These are phyloP conservation scores for Melikaiella ostensackeni DNA, from an alignment of 2,888 invertebrate species.

Conservation along the genomic window DNA sequence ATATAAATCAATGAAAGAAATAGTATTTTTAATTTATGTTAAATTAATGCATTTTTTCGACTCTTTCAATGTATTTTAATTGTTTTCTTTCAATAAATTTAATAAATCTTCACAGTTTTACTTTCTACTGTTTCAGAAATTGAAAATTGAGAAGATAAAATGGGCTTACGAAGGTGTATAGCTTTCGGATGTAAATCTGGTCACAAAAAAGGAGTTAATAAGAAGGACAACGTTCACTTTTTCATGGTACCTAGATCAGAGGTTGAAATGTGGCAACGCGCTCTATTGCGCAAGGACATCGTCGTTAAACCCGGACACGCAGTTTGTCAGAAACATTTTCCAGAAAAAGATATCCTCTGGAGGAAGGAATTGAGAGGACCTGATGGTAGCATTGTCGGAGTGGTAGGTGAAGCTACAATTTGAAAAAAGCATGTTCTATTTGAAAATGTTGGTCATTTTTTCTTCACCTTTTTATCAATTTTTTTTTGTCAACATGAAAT, in stretches of 20 bases:
- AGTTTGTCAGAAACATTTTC: constrained; percentile 48
- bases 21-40: too few relatives aligned
- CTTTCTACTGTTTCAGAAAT: background rate
- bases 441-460: too few relatives aligned
- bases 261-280: constrained; percentile 42
- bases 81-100: background rate
- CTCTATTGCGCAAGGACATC: constrained; percentile 33
- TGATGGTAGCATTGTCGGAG: constrained; percentile 40
- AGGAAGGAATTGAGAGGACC: constrained; percentile 33
- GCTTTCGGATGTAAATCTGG: constrained; percentile 17
- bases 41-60: background rate
- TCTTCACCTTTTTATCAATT: background rate
- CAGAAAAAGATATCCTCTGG: constrained; percentile 42
- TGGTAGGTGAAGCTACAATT: constrained; percentile 38
- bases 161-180: background rate
- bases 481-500: background rate
- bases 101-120: background rate
- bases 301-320: constrained; percentile 30
- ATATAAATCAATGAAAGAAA: too few relatives aligned
- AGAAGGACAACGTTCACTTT: constrained; percentile 40
- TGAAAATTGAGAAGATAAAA: background rate
- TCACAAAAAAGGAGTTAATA: constrained; percentile 25
- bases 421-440: too few relatives aligned
- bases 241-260: constrained; percentile 45
- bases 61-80: background rate